A percentile compares a stretch with the other conserved stretches of the same genome.
phyloP scores from a whole-genome alignment of 2,888 invertebrate genomes.

The Elegia similella region DNA sequence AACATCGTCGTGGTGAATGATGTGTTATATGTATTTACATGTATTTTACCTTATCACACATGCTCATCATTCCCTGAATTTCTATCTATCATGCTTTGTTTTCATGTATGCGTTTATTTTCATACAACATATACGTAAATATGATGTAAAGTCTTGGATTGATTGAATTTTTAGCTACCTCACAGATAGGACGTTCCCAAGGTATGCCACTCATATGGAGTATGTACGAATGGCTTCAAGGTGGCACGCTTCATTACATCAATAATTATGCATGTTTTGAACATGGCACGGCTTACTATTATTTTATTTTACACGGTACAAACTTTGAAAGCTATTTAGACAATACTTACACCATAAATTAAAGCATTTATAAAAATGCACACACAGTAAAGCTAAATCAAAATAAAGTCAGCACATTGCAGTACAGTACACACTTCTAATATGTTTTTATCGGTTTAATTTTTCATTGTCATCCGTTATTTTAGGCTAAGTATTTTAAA shows the following conservation, averaged over 20 bases:
- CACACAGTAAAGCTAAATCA: not conserved
- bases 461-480: not conserved
- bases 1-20: constrained; percentile 19
- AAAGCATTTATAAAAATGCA: not conserved
- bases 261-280: constrained; percentile 60
- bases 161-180: constrained; percentile 87
- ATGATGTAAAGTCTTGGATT: constrained; percentile 34
- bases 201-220: constrained; percentile 83
- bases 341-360: not conserved
- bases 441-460: not conserved
- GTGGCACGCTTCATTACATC: constrained; percentile 68
- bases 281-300: constrained; percentile 68
- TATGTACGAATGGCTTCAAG: constrained; percentile 68
- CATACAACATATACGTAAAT: constrained; percentile 20
- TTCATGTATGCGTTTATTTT: not conserved
- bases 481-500: not conserved
- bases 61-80: constrained; percentile 23
- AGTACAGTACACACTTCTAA: not conserved
- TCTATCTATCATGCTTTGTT: constrained; percentile 6
- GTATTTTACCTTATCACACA: constrained; percentile 34
- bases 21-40: constrained; percentile 31
- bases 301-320: constrained; percentile 21
- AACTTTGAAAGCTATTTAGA: not conserved
- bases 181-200: constrained; percentile 96
- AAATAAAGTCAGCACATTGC: not conserved